Percentiles rank a stretch among this genome's conserved stretches.
These are phyloP conservation scores for Hydra vulgaris DNA, from an alignment of 30 jellyfish, hydroid and myxozoan genomes.

Conservation along the genomic window DNA sequence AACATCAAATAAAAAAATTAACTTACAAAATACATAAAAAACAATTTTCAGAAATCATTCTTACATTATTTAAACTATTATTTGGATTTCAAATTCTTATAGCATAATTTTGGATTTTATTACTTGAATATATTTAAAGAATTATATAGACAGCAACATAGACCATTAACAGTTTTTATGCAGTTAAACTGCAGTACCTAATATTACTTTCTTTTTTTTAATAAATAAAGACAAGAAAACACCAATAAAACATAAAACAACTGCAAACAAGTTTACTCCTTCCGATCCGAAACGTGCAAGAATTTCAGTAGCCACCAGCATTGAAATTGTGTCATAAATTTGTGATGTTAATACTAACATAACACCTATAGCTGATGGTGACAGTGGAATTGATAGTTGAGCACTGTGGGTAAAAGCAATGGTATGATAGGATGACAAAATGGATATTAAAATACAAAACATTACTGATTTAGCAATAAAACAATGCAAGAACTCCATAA, in stretches of 20 bases:
- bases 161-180: no score
- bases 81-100: no score
- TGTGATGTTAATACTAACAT: slow-evolving; percentile 32
- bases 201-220: background rate
- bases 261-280: slow-evolving; percentile 19
- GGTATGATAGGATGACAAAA: slow-evolving; percentile 55
- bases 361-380: slow-evolving; percentile 35
- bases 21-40: no score
- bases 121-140: no score
- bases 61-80: no score
- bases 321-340: slow-evolving; percentile 15
- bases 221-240: slow-evolving; percentile 17
- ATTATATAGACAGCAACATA: no score
- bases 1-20: no score
- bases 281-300: slow-evolving; percentile 1
- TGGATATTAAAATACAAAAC: slow-evolving; percentile 18
- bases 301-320: slow-evolving; percentile 21
- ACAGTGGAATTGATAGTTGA: slow-evolving; percentile 44
- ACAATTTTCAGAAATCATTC: no score
- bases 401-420: slow-evolving; percentile 75
- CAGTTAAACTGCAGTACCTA: background rate
- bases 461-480: slow-evolving; percentile 13
- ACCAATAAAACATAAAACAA: slow-evolving; percentile 15
- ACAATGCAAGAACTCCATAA: slow-evolving; percentile 15
- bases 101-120: no score